Evolutionary conservation across 2,113 vertebrate genomes (phyloP).

Genomic region (Scatophagus argus): DNA sequence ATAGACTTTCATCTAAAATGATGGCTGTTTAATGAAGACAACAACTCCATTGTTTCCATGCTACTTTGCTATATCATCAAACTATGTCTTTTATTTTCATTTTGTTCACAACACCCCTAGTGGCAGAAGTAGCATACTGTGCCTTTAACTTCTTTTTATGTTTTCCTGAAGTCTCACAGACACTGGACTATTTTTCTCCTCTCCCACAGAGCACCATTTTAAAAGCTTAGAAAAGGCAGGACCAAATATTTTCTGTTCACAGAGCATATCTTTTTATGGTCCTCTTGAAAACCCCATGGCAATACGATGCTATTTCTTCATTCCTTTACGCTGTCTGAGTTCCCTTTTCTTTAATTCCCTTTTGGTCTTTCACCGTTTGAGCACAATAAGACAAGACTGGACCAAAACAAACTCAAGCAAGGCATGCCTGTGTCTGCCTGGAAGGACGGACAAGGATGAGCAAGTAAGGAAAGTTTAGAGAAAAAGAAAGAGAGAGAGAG

Average conservation of each 20-base stretch:
- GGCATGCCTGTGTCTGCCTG: slow-evolving; percentile 52
- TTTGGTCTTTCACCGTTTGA: slow-evolving; percentile 57
- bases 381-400: slow-evolving; percentile 59
- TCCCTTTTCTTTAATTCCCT: slow-evolving; percentile 68
- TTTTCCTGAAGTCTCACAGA: slow-evolving; percentile 28
- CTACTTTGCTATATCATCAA: no score
- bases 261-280: slow-evolving; percentile 67
- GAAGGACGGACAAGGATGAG: slow-evolving; percentile 42
- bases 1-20: no score
- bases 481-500: slow-evolving; percentile 20
- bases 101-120: no score
- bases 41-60: no score
- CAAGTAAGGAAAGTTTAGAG: slow-evolving; percentile 20
- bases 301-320: slow-evolving; percentile 76
- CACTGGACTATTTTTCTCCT: slow-evolving; percentile 16
- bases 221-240: slow-evolving; percentile 40
- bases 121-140: no score
- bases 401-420: slow-evolving; percentile 66
- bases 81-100: no score
- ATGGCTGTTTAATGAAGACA: no score
- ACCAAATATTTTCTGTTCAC: slow-evolving; percentile 61
- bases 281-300: slow-evolving; percentile 65
- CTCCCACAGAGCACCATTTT: slow-evolving; percentile 42
- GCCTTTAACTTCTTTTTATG: slow-evolving; percentile 28
- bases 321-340: slow-evolving; percentile 80